phyloP scores from a whole-genome alignment of 2,888 invertebrate genomes.

The Pristionchus mayeri region DNA sequence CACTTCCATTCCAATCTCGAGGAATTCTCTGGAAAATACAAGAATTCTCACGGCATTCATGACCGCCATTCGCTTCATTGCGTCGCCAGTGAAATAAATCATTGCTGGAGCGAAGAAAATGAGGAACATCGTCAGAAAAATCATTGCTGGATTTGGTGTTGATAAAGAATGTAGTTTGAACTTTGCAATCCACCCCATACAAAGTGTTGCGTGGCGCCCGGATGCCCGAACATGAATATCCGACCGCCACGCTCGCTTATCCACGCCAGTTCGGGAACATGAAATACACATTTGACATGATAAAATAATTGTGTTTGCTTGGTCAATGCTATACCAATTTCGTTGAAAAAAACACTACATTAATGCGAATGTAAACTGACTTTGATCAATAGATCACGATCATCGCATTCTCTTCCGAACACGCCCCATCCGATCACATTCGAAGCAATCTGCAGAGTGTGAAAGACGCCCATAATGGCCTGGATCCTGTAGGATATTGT shows the following conservation, averaged over 20 bases:
- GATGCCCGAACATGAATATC: not conserved
- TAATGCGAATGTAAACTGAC: not conserved
- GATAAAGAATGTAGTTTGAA: not conserved
- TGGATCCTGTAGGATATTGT: too few species aligned
- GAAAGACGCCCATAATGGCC: not conserved
- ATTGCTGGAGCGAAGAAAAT: not conserved
- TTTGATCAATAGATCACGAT: not conserved
- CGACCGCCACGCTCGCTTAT: not conserved
- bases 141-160: not conserved
- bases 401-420: not conserved
- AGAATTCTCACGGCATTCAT: too few species aligned
- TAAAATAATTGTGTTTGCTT: not conserved
- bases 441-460: not conserved
- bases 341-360: not conserved
- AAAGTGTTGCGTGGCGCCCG: not conserved
- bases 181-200: too few species aligned
- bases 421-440: not conserved
- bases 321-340: not conserved
- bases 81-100: not conserved
- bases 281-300: not conserved
- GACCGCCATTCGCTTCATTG: too few species aligned
- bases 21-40: too few species aligned
- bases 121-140: not conserved
- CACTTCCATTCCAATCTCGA: too few species aligned
- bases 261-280: not conserved